phyloP scores from a whole-genome alignment of 1,140 invertebrate species.

The Drosophila jambulina region DNA sequence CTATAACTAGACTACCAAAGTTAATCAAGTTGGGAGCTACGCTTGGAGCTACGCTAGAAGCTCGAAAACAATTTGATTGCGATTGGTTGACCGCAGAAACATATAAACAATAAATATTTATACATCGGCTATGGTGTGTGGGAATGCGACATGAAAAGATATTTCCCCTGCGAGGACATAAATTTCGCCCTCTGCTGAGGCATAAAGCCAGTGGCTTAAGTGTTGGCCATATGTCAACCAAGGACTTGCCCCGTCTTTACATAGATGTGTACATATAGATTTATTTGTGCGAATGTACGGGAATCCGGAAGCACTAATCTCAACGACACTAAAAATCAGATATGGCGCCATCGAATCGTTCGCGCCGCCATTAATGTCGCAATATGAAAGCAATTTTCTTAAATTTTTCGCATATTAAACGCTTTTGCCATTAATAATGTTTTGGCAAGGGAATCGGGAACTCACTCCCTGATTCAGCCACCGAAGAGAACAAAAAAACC shows the following conservation, averaged over 20 bases:
- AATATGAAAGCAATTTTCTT: slow-evolving; percentile 83
- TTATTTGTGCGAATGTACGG: slow-evolving; percentile 23
- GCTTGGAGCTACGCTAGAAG: not conserved
- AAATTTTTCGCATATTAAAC: slow-evolving; percentile 83
- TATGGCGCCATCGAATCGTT: slow-evolving; percentile 48
- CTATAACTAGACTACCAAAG: slow-evolving; percentile 34
- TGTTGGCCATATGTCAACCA: slow-evolving; percentile 66
- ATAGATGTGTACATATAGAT: slow-evolving; percentile 20
- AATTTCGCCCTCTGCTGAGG: slow-evolving; percentile 46
- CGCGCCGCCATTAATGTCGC: slow-evolving; percentile 75
- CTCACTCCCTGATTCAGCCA: too few species aligned
- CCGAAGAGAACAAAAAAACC: slow-evolving; percentile 28
- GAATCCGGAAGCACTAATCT: slow-evolving; percentile 67
- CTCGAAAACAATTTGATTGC: slow-evolving; percentile 62
- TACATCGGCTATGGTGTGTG: slow-evolving; percentile 29
- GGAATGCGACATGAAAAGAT: slow-evolving; percentile 26
- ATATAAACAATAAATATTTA: slow-evolving; percentile 57
- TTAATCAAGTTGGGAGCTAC: slow-evolving; percentile 36
- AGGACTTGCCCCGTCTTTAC: slow-evolving; percentile 21
- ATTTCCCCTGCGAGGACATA: slow-evolving; percentile 49
- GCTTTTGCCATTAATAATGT: slow-evolving; percentile 73
- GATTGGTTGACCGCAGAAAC: slow-evolving; percentile 52
- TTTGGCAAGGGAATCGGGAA: not conserved
- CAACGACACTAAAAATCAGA: slow-evolving; percentile 82
- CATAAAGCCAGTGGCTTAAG: slow-evolving; percentile 72